Conservation (phyloP, 2,797 vertebrate genomes). For the Rhabdophis nuchalis region DNA sequence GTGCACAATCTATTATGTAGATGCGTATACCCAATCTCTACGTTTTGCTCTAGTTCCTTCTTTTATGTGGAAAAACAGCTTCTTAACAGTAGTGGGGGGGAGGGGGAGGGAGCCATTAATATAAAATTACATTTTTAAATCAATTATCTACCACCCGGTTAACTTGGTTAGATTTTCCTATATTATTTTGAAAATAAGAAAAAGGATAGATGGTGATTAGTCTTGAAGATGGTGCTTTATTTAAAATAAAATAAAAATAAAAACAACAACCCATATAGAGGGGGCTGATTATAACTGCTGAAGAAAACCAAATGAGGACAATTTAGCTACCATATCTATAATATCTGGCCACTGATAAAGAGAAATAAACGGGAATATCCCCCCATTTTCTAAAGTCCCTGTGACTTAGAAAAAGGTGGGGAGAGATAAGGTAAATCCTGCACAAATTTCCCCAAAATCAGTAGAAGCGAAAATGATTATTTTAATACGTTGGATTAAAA, state of each 20-base stretch:
- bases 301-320: not conserved
- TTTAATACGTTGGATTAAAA: not conserved
- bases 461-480: not conserved
- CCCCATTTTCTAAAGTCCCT: not conserved
- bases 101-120: not conserved
- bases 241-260: not conserved
- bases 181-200: not conserved
- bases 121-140: not conserved
- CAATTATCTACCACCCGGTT: not conserved
- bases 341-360: not conserved
- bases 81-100: not conserved
- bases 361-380: not conserved
- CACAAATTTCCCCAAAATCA: not conserved
- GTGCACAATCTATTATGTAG: not conserved
- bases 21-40: not conserved
- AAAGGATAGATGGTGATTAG: not conserved
- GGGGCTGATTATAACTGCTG: not conserved
- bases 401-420: not conserved
- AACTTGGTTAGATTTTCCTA: not conserved
- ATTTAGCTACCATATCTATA: not conserved
- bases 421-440: not conserved
- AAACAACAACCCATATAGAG: not conserved
- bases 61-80: not conserved
- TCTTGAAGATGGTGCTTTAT: not conserved
- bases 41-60: not conserved